Conservation (phyloP, 2,888 invertebrate species). For the Polydrusus tereticollis region DNA sequence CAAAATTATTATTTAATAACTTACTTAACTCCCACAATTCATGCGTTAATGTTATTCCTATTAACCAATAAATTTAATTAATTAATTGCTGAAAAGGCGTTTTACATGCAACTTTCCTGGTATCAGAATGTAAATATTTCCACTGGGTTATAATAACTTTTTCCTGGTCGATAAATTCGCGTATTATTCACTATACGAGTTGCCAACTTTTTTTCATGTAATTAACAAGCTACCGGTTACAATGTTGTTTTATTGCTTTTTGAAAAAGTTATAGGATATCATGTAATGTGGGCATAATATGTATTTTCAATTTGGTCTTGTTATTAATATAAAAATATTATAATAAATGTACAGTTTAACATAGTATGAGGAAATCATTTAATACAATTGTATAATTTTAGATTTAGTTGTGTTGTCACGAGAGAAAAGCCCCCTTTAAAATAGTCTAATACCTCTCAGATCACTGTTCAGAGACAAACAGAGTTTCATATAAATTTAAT, state of each 20-base stretch:
- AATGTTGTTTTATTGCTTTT: not conserved
- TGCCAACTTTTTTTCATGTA: constrained; percentile 12
- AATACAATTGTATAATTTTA: too few species aligned
- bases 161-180: constrained; percentile 42
- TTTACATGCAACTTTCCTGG: constrained; percentile 45
- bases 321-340: too few species aligned
- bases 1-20: constrained; percentile 9
- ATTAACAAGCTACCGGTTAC: constrained; percentile 10
- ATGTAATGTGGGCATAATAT: too few species aligned
- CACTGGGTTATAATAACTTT: constrained; percentile 40
- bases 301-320: too few species aligned
- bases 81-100: constrained; percentile 39
- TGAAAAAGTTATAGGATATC: too few species aligned
- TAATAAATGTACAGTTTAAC: too few species aligned
- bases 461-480: too few species aligned
- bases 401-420: too few species aligned
- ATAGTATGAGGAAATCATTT: too few species aligned
- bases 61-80: constrained; percentile 48
- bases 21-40: constrained; percentile 16
- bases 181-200: constrained; percentile 28
- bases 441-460: too few species aligned
- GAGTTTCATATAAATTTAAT: too few species aligned
- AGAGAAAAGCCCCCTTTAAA: too few species aligned
- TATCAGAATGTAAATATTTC: constrained; percentile 47
- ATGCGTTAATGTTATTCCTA: constrained; percentile 41